Evolutionary conservation across 2,797 vertebrate genomes (phyloP), one percentile per base, ranked within the genome.

Genomic region (Galagoides demidoff): DNA sequence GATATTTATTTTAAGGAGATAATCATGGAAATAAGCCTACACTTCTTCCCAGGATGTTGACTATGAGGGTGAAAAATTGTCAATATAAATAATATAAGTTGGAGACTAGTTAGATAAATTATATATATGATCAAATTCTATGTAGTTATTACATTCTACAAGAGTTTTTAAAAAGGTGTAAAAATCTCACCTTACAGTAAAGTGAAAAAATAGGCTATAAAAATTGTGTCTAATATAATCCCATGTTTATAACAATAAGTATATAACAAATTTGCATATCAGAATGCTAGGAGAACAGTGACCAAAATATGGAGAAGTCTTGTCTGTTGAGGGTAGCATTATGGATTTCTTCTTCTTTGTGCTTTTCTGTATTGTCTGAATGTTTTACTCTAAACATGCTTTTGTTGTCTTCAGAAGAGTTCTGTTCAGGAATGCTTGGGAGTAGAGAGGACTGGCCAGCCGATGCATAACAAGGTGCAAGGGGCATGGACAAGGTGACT

Each of bases 1-100:
- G 79, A 70, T 68, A 70, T 59, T 87, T 89, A 95, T 94, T 76
- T 43, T 91, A 85, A 89, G 85, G 76, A 96, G 87, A 93, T 95
- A 94, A 96, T 89, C 76, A 73, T 45, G 82, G 89, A 85, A 95
- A 90, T 85, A 92, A 87, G 74, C n/a, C 55, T 93, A 57, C 16
- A 70, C 82, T 95, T 95, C 81, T 88, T 96, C 39, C n/a, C 71
- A 85, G 49, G 34, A 94, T 77, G 71, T 57, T 85, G 79, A 70
- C 14, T 34, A 11, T 52, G 77, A 73, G 83, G 11, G 68, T 68
- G 71, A 92, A 90, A 83, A n/a, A 89, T 9, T 90, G 39, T 85
- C 88, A 89, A 39, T 64, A 87, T 76, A 96, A 85, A 93, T 71
- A 83, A 66, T 23, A 34, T 20, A 64, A 82, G 57, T 82, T 66